phyloP scores from a whole-genome alignment of 1,140 invertebrate genomes.

The Aricia agestis region DNA sequence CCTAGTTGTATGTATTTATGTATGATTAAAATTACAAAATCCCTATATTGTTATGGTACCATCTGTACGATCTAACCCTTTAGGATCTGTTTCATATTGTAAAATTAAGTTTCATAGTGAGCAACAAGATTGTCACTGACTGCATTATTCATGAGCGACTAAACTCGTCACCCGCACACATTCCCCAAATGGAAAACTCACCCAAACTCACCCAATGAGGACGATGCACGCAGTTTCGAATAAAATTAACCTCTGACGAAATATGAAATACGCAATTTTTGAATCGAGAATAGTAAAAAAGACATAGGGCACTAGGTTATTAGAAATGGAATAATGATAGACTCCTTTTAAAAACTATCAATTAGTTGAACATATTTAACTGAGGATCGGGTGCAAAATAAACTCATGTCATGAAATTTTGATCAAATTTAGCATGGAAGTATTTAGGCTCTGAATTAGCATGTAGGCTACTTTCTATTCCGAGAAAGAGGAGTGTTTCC shows the following conservation, averaged over 20 bases:
- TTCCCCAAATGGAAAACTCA: neutral
- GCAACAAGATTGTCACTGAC: slow-evolving; percentile 11
- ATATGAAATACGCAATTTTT: neutral
- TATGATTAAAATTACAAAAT: neutral
- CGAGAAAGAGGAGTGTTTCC: no score
- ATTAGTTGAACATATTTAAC: no score
- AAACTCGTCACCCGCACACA: slow-evolving; percentile 15
- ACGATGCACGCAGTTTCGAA: slow-evolving; percentile 5
- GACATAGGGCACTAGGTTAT: no score
- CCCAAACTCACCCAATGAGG: slow-evolving; percentile 4
- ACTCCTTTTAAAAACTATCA: no score
- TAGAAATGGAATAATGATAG: no score
- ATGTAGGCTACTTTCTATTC: no score
- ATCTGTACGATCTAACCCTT: neutral
- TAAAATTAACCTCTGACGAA: slow-evolving; percentile 6
- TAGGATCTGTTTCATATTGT: slow-evolving; percentile 12
- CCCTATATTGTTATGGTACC: neutral
- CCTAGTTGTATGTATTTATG: neutral
- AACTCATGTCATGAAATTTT: no score
- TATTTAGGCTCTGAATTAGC: no score
- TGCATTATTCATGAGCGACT: slow-evolving; percentile 10
- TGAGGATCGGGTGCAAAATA: no score
- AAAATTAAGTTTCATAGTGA: slow-evolving; percentile 11
- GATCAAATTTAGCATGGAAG: no score
- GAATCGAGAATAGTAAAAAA: no score